Conservation (phyloP, 2,113 vertebrate genomes). For the Rhynchomys soricoides region DNA sequence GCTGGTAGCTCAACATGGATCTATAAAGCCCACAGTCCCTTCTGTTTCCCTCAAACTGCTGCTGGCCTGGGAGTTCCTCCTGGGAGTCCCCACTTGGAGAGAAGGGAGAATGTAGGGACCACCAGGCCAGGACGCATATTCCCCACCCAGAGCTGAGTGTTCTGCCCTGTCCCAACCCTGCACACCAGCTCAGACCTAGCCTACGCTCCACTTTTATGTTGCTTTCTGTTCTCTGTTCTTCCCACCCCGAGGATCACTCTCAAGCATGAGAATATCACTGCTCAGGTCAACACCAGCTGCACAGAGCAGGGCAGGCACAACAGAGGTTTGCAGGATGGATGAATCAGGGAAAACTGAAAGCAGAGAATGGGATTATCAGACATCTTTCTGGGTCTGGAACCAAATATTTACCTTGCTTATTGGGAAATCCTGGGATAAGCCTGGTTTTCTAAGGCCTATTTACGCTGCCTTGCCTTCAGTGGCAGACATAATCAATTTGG, state of each 20-base stretch:
- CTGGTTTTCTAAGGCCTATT: conserved; percentile 39
- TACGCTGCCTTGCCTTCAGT: background rate
- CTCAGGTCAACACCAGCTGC: background rate
- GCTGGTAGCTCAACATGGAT: background rate
- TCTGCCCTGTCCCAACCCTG: background rate
- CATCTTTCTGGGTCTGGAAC: background rate
- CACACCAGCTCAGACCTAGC: background rate
- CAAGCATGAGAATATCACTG: background rate
- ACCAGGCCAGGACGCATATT: background rate
- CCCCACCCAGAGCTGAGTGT: too few species aligned
- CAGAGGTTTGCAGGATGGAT: conserved; percentile 22
- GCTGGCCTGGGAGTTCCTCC: background rate
- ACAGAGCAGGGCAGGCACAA: background rate
- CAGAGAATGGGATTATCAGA: conserved; percentile 25
- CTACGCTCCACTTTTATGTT: background rate
- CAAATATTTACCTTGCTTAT: conserved; percentile 70
- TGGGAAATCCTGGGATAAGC: conserved; percentile 20
- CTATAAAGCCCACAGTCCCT: too few species aligned
- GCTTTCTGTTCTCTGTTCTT: background rate
- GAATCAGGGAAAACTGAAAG: background rate
- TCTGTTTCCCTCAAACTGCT: background rate
- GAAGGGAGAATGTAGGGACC: background rate
- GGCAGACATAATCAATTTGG: conserved; percentile 6
- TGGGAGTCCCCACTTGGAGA: background rate
- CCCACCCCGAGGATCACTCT: background rate